A percentile compares a stretch with the other conserved stretches of the same genome.
phyloP scores from a whole-genome alignment of 1,140 invertebrate genomes.

The Leptopilina boulardi region DNA sequence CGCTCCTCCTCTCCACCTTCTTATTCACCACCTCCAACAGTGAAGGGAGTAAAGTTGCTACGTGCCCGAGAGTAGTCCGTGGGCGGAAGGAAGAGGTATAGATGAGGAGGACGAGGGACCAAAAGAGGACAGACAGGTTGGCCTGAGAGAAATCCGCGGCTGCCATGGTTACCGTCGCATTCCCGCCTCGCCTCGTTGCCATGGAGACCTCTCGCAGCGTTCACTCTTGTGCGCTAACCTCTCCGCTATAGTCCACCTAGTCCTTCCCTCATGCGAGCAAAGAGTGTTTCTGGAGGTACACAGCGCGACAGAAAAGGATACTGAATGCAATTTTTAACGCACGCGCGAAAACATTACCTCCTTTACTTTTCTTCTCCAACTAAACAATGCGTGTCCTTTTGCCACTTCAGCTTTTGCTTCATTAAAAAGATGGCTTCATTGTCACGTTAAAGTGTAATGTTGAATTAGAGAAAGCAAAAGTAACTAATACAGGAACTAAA shows the following conservation, averaged over 20 bases:
- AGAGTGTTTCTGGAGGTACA: constrained; percentile 49
- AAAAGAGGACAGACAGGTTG: constrained; percentile 72
- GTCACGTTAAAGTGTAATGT: constrained; percentile 1
- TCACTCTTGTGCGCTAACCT: constrained; percentile 63
- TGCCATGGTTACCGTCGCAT: constrained; percentile 77
- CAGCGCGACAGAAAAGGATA: constrained; percentile 52
- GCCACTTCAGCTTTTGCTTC: background rate
- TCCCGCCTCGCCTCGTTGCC: constrained; percentile 75
- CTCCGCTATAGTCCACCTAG: constrained; percentile 56
- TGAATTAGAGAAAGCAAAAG: too few relatives aligned
- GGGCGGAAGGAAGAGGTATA: constrained; percentile 71
- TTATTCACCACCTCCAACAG: constrained; percentile 33
- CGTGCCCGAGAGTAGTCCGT: constrained; percentile 50
- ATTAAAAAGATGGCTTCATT: constrained; percentile 37
- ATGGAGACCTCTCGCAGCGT: constrained; percentile 67
- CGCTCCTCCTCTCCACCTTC: constrained; percentile 52
- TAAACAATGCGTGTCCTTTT: constrained; percentile 11
- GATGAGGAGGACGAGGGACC: constrained; percentile 66
- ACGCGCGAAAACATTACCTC: constrained; percentile 55
- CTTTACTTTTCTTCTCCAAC: constrained; percentile 45
- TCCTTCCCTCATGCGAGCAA: constrained; percentile 59
- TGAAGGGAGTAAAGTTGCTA: constrained; percentile 34
- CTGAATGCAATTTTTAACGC: constrained; percentile 59
- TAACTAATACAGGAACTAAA: too few relatives aligned
- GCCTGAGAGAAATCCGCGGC: constrained; percentile 69